Base-by-base conservation (phyloP, 2,888 invertebrate genomes). In the Athalia cordata region DNA sequence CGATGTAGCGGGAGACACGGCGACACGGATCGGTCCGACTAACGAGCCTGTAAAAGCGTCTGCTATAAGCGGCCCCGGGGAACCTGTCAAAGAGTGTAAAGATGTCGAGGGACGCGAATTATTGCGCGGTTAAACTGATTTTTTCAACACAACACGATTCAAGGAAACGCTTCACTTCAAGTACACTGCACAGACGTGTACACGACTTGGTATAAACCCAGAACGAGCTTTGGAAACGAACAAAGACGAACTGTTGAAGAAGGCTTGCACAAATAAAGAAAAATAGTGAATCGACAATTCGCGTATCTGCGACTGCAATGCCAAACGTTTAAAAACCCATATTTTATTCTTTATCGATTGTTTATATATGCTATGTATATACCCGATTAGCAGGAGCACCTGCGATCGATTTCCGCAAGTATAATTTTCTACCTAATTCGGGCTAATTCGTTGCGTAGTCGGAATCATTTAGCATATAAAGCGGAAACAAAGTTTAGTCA, bases 41-140 rank as follows among this genome's bases (percentile, higher is more conserved):
- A 75, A 75, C 64, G 75, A 75, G 75, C 49, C 75, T 75, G 75
- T 75, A 62, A 75, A 75, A 75, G 75, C 75, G 50, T 75, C 75
- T 50, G 75, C 13, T 55, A 43, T 49, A 64, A 75, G 62, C 75
- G 75, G 75, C 75, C 62, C 15, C 75, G 75, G n/a, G 50, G 62
- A 75, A 62, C 62, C 75, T 75, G 75, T 75, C 75, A 75, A 75
- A 75, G 75, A 64, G 62, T 75, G 75, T 75, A 75, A 75, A 75
- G 75, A 75, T 62, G 75, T 75, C 75, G 75, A 75, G 75, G 75
- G 62, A 75, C 50, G 75, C 75, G 75, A 75, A 75, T 75, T 75
- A 75, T 75, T 75, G 62, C 75, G 75, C 75, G 75, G 75, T 75
- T 75, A 75, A 75, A 75, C 75, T 11, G 43, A 75, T 75, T 75